Conservation (phyloP, 2,888 invertebrate species). For the Cybosia mesomella region DNA sequence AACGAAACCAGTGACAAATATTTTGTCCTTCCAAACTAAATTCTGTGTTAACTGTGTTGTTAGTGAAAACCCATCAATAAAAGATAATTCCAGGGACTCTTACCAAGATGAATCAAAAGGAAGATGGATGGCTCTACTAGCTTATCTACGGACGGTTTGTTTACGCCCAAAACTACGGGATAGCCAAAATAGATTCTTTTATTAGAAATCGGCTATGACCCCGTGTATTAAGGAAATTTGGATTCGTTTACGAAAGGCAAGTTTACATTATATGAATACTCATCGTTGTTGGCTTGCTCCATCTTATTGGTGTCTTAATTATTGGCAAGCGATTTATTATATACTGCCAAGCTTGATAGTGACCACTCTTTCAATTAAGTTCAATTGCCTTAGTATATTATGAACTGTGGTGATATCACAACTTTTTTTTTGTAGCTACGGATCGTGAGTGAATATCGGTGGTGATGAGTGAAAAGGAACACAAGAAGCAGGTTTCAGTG, state of each 20-base stretch:
- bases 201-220: conserved; percentile 76
- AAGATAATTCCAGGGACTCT: conserved; percentile 3
- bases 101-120: conserved; percentile 49
- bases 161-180: conserved; percentile 65
- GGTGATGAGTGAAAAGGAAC: conserved; percentile 73
- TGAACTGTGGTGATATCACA: conserved; percentile 57
- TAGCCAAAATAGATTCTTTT: conserved; percentile 83
- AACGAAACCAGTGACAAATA: conserved; percentile 61
- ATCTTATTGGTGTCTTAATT: conserved; percentile 63
- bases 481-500: conserved; percentile 54
- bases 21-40: conserved; percentile 35
- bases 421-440: conserved; percentile 67
- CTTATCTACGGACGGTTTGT: conserved; percentile 62
- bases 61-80: conserved; percentile 39
- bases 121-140: conserved; percentile 60
- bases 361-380: conserved; percentile 51
- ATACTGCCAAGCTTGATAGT: conserved; percentile 69
- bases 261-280: conserved; percentile 63
- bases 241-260: conserved; percentile 71
- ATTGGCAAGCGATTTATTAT: conserved; percentile 73
- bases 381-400: conserved; percentile 62
- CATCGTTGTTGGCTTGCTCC: conserved; percentile 63
- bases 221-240: conserved; percentile 70
- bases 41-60: conserved; percentile 10
- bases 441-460: conserved; percentile 39